Conservation (phyloP, 2,797 vertebrate genomes). For the Etheostoma nigrum region DNA sequence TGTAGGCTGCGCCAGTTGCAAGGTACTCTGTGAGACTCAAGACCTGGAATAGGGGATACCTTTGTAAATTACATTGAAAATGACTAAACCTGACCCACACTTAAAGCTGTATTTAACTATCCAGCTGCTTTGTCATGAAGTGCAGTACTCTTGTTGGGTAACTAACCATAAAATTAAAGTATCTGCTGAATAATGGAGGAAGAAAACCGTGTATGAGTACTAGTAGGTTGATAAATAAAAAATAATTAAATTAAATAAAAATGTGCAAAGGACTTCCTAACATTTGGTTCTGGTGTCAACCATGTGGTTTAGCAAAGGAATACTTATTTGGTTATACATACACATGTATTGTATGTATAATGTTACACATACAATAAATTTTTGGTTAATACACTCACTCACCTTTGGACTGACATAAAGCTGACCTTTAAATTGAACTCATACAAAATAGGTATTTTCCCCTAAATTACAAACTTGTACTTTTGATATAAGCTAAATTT, state of each 20-base stretch:
- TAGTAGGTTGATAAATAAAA: background rate
- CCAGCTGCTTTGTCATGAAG: too few species aligned
- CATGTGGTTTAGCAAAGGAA: background rate
- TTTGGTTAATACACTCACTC: background rate
- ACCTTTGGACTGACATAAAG: too few species aligned
- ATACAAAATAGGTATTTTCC: background rate
- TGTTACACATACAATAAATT: background rate
- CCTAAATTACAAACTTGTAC: background rate
- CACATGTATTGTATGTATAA: too few species aligned
- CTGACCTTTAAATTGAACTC: too few species aligned
- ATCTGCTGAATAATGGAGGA: background rate
- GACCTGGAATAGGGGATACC: background rate
- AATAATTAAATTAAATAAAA: background rate
- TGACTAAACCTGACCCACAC: background rate
- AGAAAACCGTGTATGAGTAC: background rate
- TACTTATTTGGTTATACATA: too few species aligned
- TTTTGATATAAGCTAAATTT: background rate
- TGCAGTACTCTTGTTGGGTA: too few species aligned
- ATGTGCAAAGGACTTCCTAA: background rate
- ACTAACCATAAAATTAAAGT: background rate
- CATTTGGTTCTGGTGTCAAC: background rate
- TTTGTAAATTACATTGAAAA: background rate
- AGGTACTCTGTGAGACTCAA: background rate
- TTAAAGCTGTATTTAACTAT: background rate
- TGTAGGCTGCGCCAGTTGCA: background rate